Conservation (phyloP, 30 jellyfish, hydroid and myxozoan species). For the Aurelia sp. region DNA sequence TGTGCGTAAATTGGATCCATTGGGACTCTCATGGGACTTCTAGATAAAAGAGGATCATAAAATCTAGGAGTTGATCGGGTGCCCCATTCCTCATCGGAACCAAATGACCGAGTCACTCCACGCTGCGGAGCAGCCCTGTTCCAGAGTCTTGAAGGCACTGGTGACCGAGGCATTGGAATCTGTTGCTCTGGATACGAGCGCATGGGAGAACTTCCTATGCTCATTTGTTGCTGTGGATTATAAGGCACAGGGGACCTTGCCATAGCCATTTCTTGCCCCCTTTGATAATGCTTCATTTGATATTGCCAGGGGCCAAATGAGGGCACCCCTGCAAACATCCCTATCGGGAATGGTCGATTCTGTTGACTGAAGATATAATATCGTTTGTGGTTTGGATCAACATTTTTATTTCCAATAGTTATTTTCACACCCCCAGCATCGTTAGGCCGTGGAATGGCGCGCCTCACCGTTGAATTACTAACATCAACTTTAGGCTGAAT, state of each 20-base stretch:
- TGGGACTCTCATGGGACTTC: slow-evolving; percentile 54
- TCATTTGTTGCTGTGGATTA: neutral
- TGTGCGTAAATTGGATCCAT: slow-evolving; percentile 40
- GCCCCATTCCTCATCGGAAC: slow-evolving; percentile 34
- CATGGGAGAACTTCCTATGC: neutral
- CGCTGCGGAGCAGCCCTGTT: slow-evolving; percentile 25
- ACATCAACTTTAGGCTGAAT: slow-evolving; percentile 18
- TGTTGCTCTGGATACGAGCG: neutral
- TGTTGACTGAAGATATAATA: slow-evolving; percentile 23
- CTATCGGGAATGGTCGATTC: slow-evolving; percentile 7
- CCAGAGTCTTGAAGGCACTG: neutral
- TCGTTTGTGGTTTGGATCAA: slow-evolving; percentile 16
- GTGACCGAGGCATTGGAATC: slow-evolving; percentile 2
- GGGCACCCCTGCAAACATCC: slow-evolving; percentile 48
- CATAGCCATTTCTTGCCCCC: neutral
- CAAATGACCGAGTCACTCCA: slow-evolving; percentile 38
- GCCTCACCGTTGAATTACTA: neutral
- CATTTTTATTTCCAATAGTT: neutral
- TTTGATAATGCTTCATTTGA: too few relatives aligned
- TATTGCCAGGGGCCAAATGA: slow-evolving; percentile 48
- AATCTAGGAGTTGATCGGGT: slow-evolving; percentile 20
- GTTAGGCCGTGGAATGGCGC: slow-evolving; percentile 37
- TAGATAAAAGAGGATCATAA: slow-evolving; percentile 21
- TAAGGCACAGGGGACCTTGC: neutral
- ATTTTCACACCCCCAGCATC: neutral